Evolutionary conservation across 2,888 invertebrate species (phyloP).

Genomic region (Ganaspis brasiliensis): DNA sequence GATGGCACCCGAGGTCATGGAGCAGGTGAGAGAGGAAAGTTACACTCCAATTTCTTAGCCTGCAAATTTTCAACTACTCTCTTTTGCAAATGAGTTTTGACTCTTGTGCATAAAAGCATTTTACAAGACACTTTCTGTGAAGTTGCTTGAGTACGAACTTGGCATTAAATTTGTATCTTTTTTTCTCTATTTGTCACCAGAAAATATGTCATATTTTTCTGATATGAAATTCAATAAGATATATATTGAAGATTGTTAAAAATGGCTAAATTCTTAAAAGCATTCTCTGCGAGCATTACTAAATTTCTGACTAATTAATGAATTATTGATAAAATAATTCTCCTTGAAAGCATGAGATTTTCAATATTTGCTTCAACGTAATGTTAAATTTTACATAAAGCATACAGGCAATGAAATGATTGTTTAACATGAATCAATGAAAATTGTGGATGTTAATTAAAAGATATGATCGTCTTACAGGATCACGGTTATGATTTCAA

Average conservation of each 20-base stretch:
- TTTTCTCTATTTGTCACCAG: background rate
- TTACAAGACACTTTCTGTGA: background rate
- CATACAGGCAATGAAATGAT: slow-evolving; percentile 36
- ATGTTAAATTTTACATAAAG: background rate
- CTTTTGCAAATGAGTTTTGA: slow-evolving; percentile 31
- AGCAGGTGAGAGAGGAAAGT: slow-evolving; percentile 87
- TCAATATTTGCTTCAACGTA: background rate
- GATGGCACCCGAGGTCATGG: slow-evolving; percentile 99
- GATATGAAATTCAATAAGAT: background rate
- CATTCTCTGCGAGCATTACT: too few species aligned
- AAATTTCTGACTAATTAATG: too few species aligned
- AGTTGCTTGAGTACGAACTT: background rate
- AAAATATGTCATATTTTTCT: background rate
- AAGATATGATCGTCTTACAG: slow-evolving; percentile 79
- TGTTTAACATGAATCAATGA: background rate
- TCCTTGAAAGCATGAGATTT: too few species aligned
- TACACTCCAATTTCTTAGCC: slow-evolving; percentile 79
- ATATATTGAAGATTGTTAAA: background rate
- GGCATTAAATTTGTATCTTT: background rate
- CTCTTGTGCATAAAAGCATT: background rate
- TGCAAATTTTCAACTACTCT: slow-evolving; percentile 71
- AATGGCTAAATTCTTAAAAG: background rate
- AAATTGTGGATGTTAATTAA: slow-evolving; percentile 11
- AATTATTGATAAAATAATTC: too few species aligned
- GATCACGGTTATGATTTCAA: slow-evolving; percentile 99